Conservation (phyloP, 2,113 vertebrate genomes). For the Picathartes gymnocephalus region DNA sequence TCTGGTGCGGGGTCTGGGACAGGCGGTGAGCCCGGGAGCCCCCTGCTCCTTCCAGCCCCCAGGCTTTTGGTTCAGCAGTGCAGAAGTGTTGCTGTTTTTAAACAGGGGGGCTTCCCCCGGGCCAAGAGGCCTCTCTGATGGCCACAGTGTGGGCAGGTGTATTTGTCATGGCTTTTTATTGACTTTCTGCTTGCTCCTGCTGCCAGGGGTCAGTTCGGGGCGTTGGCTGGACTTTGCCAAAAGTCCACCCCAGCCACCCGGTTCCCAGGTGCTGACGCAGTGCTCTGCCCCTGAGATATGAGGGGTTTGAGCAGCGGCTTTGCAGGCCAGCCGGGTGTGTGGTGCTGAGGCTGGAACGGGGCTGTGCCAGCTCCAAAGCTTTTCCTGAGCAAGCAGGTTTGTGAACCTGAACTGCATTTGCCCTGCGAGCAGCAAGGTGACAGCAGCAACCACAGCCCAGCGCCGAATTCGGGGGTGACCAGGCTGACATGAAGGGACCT, state of each 20-base stretch:
- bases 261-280: not conserved
- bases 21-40: rapidly evolving
- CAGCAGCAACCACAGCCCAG: not conserved
- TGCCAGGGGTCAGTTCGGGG: not conserved
- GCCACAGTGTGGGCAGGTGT: rapidly evolving
- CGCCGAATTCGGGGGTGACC: rapidly evolving
- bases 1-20: not conserved
- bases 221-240: not conserved
- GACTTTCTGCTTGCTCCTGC: not conserved
- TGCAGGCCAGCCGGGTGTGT: rapidly evolving
- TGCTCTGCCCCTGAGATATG: not conserved
- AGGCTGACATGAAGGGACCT: not conserved
- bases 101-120: not conserved
- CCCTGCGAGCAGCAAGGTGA: not conserved
- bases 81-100: not conserved
- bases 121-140: not conserved
- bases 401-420: not conserved
- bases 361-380: not conserved
- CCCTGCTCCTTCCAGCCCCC: not conserved
- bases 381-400: not conserved
- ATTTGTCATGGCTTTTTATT: not conserved
- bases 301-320: rapidly evolving
- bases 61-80: not conserved
- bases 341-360: not conserved
- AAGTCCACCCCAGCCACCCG: not conserved